These are phyloP conservation scores for Grammomys surdaster DNA, from an alignment of 2,113 vertebrate species.

Conservation along the genomic window DNA sequence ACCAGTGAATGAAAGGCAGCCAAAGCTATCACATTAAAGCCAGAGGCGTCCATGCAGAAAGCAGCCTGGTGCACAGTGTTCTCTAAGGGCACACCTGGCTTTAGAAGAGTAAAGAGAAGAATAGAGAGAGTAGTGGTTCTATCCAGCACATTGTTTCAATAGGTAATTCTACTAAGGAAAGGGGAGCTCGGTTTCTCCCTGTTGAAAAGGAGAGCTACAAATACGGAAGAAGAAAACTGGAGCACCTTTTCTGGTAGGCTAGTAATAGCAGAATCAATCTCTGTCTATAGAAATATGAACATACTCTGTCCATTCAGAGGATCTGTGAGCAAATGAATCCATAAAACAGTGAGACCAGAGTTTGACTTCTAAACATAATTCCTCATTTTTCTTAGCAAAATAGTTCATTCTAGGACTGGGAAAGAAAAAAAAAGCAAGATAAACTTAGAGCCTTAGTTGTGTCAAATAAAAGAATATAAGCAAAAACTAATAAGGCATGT, in stretches of 20 bases:
- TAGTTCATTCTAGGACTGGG: background rate
- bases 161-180: constrained; percentile 1
- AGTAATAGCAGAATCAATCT: background rate
- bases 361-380: constrained; percentile 7
- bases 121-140: background rate
- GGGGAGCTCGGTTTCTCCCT: constrained; percentile 4
- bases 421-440: background rate
- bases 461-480: background rate
- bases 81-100: background rate
- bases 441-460: constrained; percentile 4
- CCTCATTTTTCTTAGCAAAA: constrained; percentile 33
- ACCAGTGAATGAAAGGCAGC: background rate
- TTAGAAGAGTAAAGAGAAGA: background rate
- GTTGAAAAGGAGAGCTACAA: constrained; percentile 20
- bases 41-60: background rate
- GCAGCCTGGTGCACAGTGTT: background rate
- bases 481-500: background rate
- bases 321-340: background rate
- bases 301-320: background rate
- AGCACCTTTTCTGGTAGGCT: background rate
- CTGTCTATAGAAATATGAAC: background rate
- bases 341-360: constrained; percentile 16
- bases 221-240: background rate
- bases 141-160: background rate
- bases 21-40: background rate